phyloP scores from a whole-genome alignment of 2,113 vertebrate genomes.

The Menidia beryllina region DNA sequence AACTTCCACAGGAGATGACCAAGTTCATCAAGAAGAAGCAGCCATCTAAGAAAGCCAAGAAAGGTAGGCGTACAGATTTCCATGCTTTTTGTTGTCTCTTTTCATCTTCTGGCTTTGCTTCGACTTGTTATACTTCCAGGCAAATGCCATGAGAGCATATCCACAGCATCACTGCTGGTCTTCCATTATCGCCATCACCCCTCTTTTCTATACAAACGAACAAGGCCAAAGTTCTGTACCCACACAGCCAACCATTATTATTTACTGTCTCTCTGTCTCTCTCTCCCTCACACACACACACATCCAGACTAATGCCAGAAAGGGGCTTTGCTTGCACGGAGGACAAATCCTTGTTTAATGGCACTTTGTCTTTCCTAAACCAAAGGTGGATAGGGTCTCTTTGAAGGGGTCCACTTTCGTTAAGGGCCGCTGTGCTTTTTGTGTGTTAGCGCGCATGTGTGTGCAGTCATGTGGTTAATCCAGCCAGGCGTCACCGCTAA shows the following conservation, averaged over 20 bases:
- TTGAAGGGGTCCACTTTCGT: slow-evolving; percentile 62
- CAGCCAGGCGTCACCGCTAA: slow-evolving; percentile 73
- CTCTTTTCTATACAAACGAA: slow-evolving; percentile 5
- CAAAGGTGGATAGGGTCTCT: slow-evolving; percentile 45
- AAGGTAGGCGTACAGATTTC: slow-evolving; percentile 49
- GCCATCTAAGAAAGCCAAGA: slow-evolving; percentile 76
- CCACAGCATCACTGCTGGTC: slow-evolving; percentile 21
- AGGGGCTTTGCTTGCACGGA: slow-evolving; percentile 61
- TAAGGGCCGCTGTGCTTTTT: slow-evolving; percentile 20
- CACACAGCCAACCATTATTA: slow-evolving; percentile 9
- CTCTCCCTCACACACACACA: slow-evolving; percentile 5
- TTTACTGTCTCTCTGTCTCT: not conserved
- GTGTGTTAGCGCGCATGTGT: slow-evolving; percentile 17
- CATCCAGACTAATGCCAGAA: slow-evolving; percentile 24
- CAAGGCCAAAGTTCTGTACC: not conserved
- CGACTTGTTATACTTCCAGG: slow-evolving; percentile 27
- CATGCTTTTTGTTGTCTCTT: not conserved
- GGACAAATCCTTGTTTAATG: slow-evolving; percentile 66
- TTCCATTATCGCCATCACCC: no score
- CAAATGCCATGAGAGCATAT: slow-evolving; percentile 20
- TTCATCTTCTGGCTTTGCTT: not conserved
- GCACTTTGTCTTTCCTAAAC: slow-evolving; percentile 68
- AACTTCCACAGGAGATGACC: slow-evolving; percentile 69
- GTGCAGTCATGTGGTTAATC: slow-evolving; percentile 63
- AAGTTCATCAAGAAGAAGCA: slow-evolving; percentile 79